A percentile compares a stretch with the other conserved stretches of the same genome.
These are phyloP conservation scores for Sapayoa aenigma DNA, from an alignment of 2,113 vertebrate species.

Conservation along the genomic window DNA sequence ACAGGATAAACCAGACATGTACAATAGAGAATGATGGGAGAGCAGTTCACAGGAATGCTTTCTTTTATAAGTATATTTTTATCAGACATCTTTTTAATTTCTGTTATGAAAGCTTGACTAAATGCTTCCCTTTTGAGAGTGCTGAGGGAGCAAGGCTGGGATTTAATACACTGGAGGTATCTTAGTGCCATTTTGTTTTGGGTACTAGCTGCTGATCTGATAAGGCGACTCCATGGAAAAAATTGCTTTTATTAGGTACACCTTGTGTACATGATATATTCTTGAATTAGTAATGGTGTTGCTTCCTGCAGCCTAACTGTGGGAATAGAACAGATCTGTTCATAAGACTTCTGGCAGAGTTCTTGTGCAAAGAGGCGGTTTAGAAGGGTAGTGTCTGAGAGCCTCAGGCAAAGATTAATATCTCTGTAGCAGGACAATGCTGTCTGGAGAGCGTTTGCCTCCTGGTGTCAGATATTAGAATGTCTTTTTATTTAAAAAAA, in stretches of 20 bases:
- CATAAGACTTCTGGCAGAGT: not conserved
- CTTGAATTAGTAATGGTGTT: not conserved
- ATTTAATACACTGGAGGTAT: not conserved
- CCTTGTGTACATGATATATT: not conserved
- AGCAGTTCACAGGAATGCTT: not conserved
- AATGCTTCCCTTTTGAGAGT: not conserved
- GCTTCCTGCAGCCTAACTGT: not conserved
- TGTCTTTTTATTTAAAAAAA: not conserved
- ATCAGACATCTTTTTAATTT: not conserved
- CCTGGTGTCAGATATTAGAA: not conserved
- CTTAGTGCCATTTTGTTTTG: not conserved
- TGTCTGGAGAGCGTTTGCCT: not conserved
- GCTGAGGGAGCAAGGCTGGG: not conserved
- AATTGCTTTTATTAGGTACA: not conserved
- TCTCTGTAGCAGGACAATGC: not conserved
- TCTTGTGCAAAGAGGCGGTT: not conserved
- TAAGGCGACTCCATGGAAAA: not conserved
- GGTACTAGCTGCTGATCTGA: not conserved
- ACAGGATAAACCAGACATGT: not conserved
- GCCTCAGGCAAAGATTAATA: not conserved
- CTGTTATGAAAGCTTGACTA: not conserved
- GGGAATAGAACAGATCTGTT: not conserved
- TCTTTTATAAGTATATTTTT: not conserved
- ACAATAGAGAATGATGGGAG: not conserved
- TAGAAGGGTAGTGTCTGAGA: not conserved